phyloP scores from a whole-genome alignment of 1,140 invertebrate genomes.

The Zaprionus lachaisei region DNA sequence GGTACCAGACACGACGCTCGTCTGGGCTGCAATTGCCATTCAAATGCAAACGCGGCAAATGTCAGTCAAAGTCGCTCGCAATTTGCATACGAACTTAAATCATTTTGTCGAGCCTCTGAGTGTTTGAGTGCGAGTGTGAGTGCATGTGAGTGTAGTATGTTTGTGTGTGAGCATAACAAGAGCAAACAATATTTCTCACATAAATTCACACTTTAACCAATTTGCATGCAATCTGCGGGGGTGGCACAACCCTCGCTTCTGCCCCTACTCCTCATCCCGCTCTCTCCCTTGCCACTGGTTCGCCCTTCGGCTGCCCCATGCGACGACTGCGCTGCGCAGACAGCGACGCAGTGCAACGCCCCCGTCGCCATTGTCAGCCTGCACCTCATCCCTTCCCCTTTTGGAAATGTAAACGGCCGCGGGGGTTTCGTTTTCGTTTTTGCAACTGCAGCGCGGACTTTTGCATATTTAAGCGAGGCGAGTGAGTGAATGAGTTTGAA shows the following conservation, averaged over 20 bases:
- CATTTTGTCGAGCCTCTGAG: conserved; percentile 76
- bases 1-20: background rate
- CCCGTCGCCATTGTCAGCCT: conserved; percentile 43
- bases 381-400: conserved; percentile 25
- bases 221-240: conserved; percentile 83
- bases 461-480: conserved; percentile 78
- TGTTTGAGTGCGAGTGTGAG: conserved; percentile 41
- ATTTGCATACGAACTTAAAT: conserved; percentile 84
- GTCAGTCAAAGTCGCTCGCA: conserved; percentile 78
- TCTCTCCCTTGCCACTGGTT: conserved; percentile 12
- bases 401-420: background rate
- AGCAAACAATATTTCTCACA: conserved; percentile 84
- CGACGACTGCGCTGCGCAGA: conserved; percentile 41
- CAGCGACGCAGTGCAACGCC: conserved; percentile 59
- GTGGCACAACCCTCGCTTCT: conserved; percentile 56
- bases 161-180: conserved; percentile 70
- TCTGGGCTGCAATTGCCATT: conserved; percentile 37
- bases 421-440: conserved; percentile 42
- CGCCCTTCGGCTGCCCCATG: background rate
- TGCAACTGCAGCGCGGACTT: conserved; percentile 60
- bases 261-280: background rate
- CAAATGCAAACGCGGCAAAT: conserved; percentile 64
- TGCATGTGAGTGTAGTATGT: conserved; percentile 33
- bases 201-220: conserved; percentile 84
- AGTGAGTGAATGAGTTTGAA: conserved; percentile 83